Evolutionary conservation across 1,140 invertebrate species (phyloP).

Genomic region (Brachionus angularis): DNA sequence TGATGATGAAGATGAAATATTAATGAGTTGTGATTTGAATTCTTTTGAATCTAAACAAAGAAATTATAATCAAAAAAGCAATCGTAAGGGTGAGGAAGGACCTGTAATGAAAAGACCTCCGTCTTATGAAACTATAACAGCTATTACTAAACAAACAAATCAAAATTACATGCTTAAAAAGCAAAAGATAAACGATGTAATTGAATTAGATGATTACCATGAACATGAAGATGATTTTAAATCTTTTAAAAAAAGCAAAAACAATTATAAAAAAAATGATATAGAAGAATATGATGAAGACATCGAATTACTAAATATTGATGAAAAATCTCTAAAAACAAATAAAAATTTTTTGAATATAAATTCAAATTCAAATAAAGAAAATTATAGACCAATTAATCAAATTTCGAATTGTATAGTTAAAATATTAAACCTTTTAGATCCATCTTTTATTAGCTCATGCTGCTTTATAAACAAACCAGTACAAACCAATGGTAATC

Average conservation of each 20-base stretch:
- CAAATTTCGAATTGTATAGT: no score
- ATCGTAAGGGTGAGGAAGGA: not conserved
- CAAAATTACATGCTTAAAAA: constrained; percentile 1
- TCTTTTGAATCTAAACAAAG: not conserved
- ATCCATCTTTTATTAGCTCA: not conserved
- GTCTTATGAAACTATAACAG: not conserved
- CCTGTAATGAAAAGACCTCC: not conserved
- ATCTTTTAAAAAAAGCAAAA: constrained; percentile 1
- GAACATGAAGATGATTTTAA: constrained; percentile 1
- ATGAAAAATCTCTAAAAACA: constrained; percentile 7
- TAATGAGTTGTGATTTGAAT: constrained; percentile 7
- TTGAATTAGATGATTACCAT: constrained; percentile 2
- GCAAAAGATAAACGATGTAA: not conserved
- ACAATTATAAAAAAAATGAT: not conserved
- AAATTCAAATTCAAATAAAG: not conserved
- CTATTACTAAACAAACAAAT: not conserved
- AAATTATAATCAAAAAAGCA: not conserved
- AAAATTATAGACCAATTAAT: not conserved
- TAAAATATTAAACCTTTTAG: not conserved
- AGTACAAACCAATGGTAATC: not conserved
- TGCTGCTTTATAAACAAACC: constrained; percentile 6
- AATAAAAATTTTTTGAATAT: constrained; percentile 9
- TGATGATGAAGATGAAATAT: not conserved
- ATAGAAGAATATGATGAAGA: not conserved
- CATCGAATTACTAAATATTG: not conserved